Evolutionary conservation across 2,888 invertebrate species (phyloP).

Genomic region (Synergus itoensis): DNA sequence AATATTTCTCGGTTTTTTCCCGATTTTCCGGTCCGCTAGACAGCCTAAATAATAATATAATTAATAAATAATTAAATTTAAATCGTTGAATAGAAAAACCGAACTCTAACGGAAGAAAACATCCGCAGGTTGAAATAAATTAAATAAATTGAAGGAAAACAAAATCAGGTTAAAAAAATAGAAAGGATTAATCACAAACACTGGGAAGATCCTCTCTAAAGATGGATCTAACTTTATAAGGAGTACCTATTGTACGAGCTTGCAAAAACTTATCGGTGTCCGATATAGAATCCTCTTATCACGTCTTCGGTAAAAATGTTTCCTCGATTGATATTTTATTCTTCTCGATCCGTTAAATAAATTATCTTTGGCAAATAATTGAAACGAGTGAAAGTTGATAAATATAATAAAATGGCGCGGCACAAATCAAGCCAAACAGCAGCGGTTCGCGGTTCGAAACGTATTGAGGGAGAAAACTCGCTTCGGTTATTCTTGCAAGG

Average conservation of each 20-base stretch:
- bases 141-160: no score
- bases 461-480: conserved; percentile 69
- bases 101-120: no score
- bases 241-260: conserved; percentile 46
- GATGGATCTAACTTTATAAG: neutral
- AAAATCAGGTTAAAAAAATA: neutral
- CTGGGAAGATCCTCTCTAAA: neutral
- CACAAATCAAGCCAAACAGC: conserved; percentile 80
- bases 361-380: neutral
- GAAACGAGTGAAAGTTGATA: neutral
- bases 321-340: neutral
- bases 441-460: conserved; percentile 78
- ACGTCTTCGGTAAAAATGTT: neutral
- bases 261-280: conserved; percentile 36
- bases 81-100: no score
- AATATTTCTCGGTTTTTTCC: no score
- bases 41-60: no score
- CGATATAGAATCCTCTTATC: neutral
- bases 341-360: conserved; percentile 6
- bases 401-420: conserved; percentile 66
- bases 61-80: no score
- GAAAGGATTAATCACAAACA: neutral
- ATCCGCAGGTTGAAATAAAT: no score
- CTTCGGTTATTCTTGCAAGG: conserved; percentile 63
- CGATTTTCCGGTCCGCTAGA: no score